These are phyloP conservation scores for Pseudonaja textilis DNA, from an alignment of 2,113 vertebrate species.

Conservation along the genomic window DNA sequence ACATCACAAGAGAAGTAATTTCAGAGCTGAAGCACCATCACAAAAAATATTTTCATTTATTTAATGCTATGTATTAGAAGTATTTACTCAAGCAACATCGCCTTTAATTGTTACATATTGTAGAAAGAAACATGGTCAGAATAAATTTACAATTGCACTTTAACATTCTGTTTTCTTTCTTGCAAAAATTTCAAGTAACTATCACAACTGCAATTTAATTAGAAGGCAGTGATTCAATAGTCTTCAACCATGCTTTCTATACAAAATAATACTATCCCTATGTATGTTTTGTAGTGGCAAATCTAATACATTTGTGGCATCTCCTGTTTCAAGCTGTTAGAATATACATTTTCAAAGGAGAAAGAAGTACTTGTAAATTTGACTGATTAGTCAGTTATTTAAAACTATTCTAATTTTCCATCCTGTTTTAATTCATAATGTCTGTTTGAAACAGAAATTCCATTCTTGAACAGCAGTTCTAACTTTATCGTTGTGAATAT, in stretches of 20 bases:
- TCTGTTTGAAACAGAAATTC: slow-evolving; percentile 5
- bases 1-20: not conserved
- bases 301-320: not conserved
- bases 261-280: not conserved
- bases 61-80: not conserved
- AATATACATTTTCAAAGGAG: not conserved
- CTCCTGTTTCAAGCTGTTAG: not conserved
- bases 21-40: not conserved
- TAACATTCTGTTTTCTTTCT: not conserved
- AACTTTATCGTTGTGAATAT: not conserved
- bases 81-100: not conserved
- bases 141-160: not conserved
- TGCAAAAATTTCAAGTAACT: not conserved
- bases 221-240: not conserved
- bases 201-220: not conserved
- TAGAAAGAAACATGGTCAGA: not conserved
- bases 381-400: not conserved
- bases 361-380: not conserved
- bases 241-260: not conserved
- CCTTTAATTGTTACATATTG: not conserved
- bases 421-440: not conserved
- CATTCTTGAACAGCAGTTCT: not conserved
- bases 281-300: not conserved
- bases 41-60: not conserved
- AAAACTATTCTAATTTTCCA: not conserved